Evolutionary conservation across 2,888 invertebrate genomes (phyloP), one percentile per base, ranked within the genome.

Genomic region (Ceramica pisi): DNA sequence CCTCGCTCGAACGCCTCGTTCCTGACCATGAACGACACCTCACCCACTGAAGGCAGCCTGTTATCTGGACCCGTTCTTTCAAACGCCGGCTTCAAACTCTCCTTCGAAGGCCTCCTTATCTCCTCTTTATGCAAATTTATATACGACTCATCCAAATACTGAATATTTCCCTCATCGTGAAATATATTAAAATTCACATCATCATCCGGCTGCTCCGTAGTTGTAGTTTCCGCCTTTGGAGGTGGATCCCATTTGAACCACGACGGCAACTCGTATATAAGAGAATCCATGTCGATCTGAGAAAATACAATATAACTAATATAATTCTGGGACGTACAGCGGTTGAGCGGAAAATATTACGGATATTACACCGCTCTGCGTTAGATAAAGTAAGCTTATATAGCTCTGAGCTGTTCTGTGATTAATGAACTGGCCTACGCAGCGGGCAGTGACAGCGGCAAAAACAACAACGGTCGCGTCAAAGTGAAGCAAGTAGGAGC

Each of bases 1-100:
- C 97, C 97, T 50, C 97, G 96, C 90, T 96, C 96, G 90, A 97
- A 97, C 71, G 97, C 97, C 86, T 97, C 96, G 81, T 96, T 96
- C 76, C 96, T 96, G 84, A 97, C 97, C 85, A 97, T 97, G 83
- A 97, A 95, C 81, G 97, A 96, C 87, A 97, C 94, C 82, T 93
- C 94, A 16, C 94, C 95, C 51, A 94, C 93, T 21, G 95, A 93
- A 48, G 94, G 92, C 85, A 94, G 88, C 81, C 95, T 90, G 78
- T 92, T 94, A 82, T 95, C 95, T 46, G 95, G 94, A 19, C 93
- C 95, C 56, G 92, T 93, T 81, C 95, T 90, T 84, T 94, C 95
- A 77, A 92, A 94, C 57, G 90, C 87, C 44, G 90, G 89, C 84
- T 93, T 94, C 67, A 89, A 84, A 82, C 77, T 92, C 77, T 95